Base-by-base conservation (phyloP, 2,888 invertebrate genomes). In the Biston stratarius region DNA sequence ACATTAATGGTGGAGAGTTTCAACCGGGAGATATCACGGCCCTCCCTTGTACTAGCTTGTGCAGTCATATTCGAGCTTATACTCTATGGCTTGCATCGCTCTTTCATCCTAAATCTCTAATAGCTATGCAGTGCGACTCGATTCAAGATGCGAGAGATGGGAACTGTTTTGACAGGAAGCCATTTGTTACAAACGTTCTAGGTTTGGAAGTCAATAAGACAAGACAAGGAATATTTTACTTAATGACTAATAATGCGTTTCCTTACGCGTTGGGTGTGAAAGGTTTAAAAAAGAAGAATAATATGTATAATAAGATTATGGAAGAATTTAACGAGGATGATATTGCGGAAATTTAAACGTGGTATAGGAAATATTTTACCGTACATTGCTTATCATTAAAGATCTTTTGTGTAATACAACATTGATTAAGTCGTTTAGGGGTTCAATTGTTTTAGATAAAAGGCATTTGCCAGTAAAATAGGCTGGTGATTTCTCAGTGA, bases 211-310 rank as follows among this genome's bases (percentile, higher is more conserved):
- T 69, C 0, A 75, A 83, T 65, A 81, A 59, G 36, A 75, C 9
- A 12, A 80, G 73, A n/a, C 64, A 67, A 14, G 84, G 84, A 0
- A 78, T 84, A 38, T 84, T 76, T 63, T 84, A 76, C 49, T 62
- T 84, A 6, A 68, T 77, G 55, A 42, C 55, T 1, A 33, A 12
- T 33, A n/a, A 55, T 33, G 14, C 8, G 2, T 55, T 44, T 12
- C 55, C 55, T 24, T 55, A 55, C 55, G 55, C 12, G 12, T n/a
- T 55, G 55, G 55, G 55, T 5, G 0, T n/a, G 42, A 55, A 55
- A 33, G 55, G 55, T 12, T 33, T 55, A n/a, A 24, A 55, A 7
- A 55, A 33, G 33, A 24, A 42, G 8, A 42, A 55, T 55, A 12
- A 55, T 7, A 2, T 24, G 11, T 33, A 12, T 12, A 11, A 33